Evolutionary conservation across 2,888 invertebrate genomes (phyloP).

Genomic region (Epiblema foenella): DNA sequence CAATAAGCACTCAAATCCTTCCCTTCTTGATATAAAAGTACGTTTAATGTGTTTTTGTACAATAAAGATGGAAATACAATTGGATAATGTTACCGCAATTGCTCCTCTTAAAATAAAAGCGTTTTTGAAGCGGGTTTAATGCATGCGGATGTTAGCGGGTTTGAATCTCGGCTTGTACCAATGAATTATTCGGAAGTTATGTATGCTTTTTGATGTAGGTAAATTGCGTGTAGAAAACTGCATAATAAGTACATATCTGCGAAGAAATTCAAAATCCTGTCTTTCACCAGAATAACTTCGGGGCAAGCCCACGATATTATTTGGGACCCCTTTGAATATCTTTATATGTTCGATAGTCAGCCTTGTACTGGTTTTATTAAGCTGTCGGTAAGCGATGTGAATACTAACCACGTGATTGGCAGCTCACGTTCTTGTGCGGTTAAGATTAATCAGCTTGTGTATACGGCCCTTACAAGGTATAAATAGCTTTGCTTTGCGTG

Average conservation of each 20-base stretch:
- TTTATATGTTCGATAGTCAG: neutral
- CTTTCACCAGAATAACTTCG: too few relatives aligned
- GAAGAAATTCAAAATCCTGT: too few relatives aligned
- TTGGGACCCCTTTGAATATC: neutral
- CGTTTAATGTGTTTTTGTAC: neutral
- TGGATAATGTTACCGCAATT: neutral
- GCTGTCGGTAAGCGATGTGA: neutral
- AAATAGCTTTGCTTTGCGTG: neutral
- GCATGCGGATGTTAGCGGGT: too few relatives aligned
- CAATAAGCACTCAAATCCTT: neutral
- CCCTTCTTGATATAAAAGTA: neutral
- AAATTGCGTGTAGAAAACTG: too few relatives aligned
- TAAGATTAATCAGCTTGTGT: constrained; percentile 1
- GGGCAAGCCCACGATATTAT: too few relatives aligned
- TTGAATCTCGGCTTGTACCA: too few relatives aligned
- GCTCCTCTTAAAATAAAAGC: too few relatives aligned
- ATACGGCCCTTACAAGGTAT: neutral
- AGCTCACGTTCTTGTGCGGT: neutral
- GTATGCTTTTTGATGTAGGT: too few relatives aligned
- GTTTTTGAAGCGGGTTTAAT: too few relatives aligned
- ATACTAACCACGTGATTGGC: neutral
- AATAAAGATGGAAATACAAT: neutral
- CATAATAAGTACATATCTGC: too few relatives aligned
- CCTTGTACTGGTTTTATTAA: neutral
- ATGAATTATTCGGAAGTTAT: too few relatives aligned